Evolutionary conservation across 2,888 invertebrate genomes (phyloP).

Genomic region (Heliconius sara): DNA sequence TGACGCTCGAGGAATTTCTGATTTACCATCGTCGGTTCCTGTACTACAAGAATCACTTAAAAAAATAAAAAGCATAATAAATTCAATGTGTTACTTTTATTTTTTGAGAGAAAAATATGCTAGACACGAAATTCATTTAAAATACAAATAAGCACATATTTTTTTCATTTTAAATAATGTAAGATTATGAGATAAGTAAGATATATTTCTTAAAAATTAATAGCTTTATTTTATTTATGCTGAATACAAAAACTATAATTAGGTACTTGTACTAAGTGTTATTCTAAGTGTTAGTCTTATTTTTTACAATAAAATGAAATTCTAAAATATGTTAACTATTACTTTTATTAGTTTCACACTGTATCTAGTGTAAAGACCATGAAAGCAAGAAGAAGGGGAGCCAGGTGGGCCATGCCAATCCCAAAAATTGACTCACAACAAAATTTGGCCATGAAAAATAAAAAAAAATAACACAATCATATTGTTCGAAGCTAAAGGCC

Average conservation of each 20-base stretch:
- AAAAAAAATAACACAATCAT: too few species aligned
- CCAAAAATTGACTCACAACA: too few species aligned
- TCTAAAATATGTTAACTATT: neutral
- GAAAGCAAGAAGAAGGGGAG: too few species aligned
- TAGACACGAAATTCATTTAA: neutral
- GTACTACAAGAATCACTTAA: too few species aligned
- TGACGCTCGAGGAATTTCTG: too few species aligned
- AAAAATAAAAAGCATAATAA: neutral
- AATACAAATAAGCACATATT: neutral
- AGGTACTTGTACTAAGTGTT: neutral
- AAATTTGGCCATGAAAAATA: too few species aligned
- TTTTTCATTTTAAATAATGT: neutral
- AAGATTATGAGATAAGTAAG: neutral
- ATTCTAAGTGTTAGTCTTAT: neutral
- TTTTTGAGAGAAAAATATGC: neutral
- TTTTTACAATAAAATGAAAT: neutral
- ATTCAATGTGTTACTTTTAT: neutral
- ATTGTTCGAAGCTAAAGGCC: too few species aligned
- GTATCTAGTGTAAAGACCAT: too few species aligned
- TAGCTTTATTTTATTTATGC: neutral
- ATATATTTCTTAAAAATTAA: neutral
- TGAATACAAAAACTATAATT: neutral
- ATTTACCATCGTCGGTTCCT: too few species aligned
- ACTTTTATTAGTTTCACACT: neutral
- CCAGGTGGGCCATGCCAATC: too few species aligned